Conservation (phyloP, 2,113 vertebrate species). For the Xyliphius kryptos region DNA sequence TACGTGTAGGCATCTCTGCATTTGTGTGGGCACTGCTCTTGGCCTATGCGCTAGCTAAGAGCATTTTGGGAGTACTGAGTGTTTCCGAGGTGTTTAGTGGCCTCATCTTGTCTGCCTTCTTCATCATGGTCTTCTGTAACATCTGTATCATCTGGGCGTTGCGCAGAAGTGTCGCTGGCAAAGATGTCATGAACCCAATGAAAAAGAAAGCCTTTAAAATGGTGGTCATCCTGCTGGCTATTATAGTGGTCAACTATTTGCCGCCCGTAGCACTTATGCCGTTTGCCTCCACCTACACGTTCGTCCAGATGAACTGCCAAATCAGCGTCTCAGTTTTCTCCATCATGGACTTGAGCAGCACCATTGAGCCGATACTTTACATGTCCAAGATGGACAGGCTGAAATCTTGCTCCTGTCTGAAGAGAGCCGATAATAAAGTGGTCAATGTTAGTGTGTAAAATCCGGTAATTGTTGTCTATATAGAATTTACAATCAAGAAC, state of each 20-base stretch:
- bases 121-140: conserved; percentile 65
- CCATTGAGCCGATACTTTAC: conserved; percentile 64
- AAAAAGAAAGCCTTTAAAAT: conserved; percentile 66
- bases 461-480: too few species aligned
- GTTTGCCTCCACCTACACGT: conserved; percentile 52
- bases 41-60: conserved; percentile 51
- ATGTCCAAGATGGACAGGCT: conserved; percentile 56
- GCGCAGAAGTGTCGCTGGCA: conserved; percentile 55
- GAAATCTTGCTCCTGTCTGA: conserved; percentile 30
- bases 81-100: conserved; percentile 52
- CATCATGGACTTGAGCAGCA: conserved; percentile 68
- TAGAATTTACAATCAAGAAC: too few species aligned
- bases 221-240: conserved; percentile 58
- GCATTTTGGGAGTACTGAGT: conserved; percentile 40
- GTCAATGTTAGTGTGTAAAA: too few species aligned
- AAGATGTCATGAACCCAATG: conserved; percentile 62
- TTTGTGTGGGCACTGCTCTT: conserved; percentile 54
- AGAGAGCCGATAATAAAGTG: conserved; percentile 10
- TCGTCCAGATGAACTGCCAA: conserved; percentile 49
- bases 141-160: conserved; percentile 63
- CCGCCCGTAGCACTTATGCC: conserved; percentile 61
- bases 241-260: conserved; percentile 60
- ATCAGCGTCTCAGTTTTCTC: conserved; percentile 53
- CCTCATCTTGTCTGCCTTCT: conserved; percentile 58
- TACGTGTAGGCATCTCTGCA: conserved; percentile 45